These are phyloP conservation scores for Lanius collurio DNA, from an alignment of 2,113 vertebrate genomes.

Conservation along the genomic window DNA sequence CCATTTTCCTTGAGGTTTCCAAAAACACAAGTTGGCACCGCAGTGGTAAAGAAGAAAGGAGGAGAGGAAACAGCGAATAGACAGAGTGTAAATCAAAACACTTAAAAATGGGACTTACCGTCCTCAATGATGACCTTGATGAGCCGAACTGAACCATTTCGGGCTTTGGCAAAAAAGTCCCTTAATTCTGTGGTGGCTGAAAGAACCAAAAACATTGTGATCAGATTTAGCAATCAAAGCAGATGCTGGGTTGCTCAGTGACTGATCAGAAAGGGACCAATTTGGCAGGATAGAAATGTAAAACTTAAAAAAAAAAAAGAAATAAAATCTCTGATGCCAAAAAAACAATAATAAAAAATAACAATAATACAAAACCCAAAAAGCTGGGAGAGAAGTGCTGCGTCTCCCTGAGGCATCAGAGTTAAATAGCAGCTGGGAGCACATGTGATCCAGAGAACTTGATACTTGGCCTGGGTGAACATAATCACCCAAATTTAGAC, in stretches of 20 bases:
- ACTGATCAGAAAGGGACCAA: neutral
- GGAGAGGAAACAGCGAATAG: neutral
- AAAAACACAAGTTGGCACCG: neutral
- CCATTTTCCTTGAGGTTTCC: neutral
- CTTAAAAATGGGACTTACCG: conserved; percentile 77
- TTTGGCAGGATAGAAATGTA: neutral
- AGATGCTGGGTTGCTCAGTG: neutral
- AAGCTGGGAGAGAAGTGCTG: neutral
- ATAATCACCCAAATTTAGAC: conserved; percentile 86
- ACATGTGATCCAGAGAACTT: conserved; percentile 84
- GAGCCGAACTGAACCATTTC: conserved; percentile 86
- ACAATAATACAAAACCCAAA: neutral
- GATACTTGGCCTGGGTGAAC: conserved; percentile 75
- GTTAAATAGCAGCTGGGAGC: conserved; percentile 70
- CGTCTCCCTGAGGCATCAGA: neutral
- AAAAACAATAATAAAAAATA: neutral
- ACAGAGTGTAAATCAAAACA: neutral
- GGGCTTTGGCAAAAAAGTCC: conserved; percentile 92
- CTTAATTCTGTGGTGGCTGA: conserved; percentile 92
- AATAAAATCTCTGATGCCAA: neutral
- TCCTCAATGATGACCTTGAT: conserved; percentile 95
- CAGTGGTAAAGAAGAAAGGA: neutral
- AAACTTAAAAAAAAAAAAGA: neutral
- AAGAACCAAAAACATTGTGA: conserved; percentile 93
- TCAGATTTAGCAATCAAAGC: conserved; percentile 25